These are phyloP conservation scores for Bufo bufo DNA, from an alignment of 2,113 vertebrate genomes.

Conservation along the genomic window DNA sequence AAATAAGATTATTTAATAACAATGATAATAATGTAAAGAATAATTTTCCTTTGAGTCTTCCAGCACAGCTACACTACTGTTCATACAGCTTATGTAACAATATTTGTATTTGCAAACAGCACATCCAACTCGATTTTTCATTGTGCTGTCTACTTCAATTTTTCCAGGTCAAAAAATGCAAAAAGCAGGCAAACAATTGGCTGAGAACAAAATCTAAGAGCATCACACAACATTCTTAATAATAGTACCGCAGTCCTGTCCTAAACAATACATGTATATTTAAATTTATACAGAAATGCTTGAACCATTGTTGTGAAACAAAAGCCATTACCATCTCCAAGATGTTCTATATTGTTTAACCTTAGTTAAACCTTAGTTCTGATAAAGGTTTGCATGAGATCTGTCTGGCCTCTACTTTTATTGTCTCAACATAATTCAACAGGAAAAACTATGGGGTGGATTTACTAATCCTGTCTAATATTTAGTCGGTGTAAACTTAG, in stretches of 20 bases:
- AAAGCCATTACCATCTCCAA: background rate
- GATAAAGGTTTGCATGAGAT: background rate
- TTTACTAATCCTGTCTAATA: too few relatives aligned
- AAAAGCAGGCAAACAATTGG: background rate
- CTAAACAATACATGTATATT: background rate
- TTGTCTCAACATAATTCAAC: background rate
- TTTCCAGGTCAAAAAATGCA: background rate
- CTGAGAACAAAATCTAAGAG: constrained; percentile 2
- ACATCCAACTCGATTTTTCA: constrained; percentile 10
- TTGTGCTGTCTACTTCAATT: constrained; percentile 12
- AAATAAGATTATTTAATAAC: background rate
- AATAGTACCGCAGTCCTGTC: background rate
- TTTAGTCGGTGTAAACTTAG: too few relatives aligned
- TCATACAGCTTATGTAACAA: constrained; percentile 11
- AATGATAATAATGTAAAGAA: background rate
- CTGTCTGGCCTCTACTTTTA: background rate
- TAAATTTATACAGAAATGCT: background rate
- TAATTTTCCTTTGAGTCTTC: background rate
- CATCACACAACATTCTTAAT: background rate
- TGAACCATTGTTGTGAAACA: background rate
- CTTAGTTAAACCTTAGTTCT: background rate
- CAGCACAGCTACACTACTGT: background rate
- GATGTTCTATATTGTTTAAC: background rate
- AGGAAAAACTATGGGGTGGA: background rate
- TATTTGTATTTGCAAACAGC: background rate